Evolutionary conservation across 1,140 invertebrate species (phyloP).

Genomic region (Hestina assimilis): DNA sequence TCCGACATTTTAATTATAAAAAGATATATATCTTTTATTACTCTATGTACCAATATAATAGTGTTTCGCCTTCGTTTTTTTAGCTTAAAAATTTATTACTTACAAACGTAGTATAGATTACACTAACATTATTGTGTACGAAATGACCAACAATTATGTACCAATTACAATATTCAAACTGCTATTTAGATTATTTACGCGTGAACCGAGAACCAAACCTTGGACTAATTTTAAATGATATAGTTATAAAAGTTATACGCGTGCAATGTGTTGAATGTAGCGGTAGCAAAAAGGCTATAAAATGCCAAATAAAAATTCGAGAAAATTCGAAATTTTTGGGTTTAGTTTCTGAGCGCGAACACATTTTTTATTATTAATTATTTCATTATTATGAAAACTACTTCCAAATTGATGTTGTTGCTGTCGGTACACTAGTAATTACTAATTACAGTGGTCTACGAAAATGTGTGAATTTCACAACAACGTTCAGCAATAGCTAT

Average conservation of each 20-base stretch:
- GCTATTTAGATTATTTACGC: slow-evolving; percentile 29
- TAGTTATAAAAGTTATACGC: slow-evolving; percentile 2
- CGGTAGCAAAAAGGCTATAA: not conserved
- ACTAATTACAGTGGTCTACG: too few relatives aligned
- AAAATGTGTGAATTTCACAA: not conserved
- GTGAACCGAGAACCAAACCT: slow-evolving; percentile 30
- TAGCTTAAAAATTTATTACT: not conserved
- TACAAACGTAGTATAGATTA: too few relatives aligned
- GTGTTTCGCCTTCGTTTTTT: too few relatives aligned
- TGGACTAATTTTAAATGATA: slow-evolving; percentile 25
- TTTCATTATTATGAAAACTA: not conserved
- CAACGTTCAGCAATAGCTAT: not conserved
- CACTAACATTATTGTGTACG: slow-evolving; percentile 2
- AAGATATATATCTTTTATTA: too few relatives aligned
- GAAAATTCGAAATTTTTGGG: too few relatives aligned
- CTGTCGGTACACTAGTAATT: not conserved
- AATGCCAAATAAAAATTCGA: too few relatives aligned
- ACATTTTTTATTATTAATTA: too few relatives aligned
- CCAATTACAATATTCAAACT: slow-evolving; percentile 14
- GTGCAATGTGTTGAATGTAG: not conserved
- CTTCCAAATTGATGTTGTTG: not conserved
- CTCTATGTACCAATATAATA: too few relatives aligned
- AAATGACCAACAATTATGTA: slow-evolving; percentile 13
- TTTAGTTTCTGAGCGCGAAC: too few relatives aligned
- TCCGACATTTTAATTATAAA: too few relatives aligned